These are phyloP conservation scores for Cydia splendana DNA, from an alignment of 1,140 invertebrate genomes.

Conservation along the genomic window DNA sequence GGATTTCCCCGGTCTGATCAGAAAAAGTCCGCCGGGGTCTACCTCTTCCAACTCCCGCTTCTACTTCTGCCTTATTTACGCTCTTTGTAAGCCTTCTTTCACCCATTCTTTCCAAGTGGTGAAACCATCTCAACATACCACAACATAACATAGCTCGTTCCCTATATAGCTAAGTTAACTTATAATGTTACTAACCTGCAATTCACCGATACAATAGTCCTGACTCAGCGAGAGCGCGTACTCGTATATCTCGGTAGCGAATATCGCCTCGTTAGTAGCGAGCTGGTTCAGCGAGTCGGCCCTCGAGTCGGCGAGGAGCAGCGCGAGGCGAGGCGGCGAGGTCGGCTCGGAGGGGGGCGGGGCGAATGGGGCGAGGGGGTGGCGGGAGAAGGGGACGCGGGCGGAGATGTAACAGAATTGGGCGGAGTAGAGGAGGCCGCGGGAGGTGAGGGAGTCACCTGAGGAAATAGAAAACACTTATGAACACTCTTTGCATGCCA, in stretches of 20 bases:
- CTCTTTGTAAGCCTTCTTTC: too few species aligned
- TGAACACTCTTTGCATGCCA: too few species aligned
- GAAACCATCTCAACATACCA: too few species aligned
- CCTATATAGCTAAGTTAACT: too few species aligned
- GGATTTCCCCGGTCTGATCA: too few species aligned
- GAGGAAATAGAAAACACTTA: not conserved
- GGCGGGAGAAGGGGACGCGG: slow-evolving; percentile 86
- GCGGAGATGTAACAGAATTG: slow-evolving; percentile 97
- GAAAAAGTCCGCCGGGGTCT: too few species aligned
- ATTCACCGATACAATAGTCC: slow-evolving; percentile 85
- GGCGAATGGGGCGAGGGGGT: slow-evolving; percentile 63
- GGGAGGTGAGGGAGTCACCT: slow-evolving; percentile 84
- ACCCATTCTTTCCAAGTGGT: too few species aligned
- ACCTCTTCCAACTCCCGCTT: too few species aligned
- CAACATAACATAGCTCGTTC: too few species aligned
- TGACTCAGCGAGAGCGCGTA: slow-evolving; percentile 91
- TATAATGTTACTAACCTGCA: slow-evolving; percentile 80
- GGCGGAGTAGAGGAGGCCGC: slow-evolving; percentile 91
- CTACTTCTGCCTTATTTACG: too few species aligned
- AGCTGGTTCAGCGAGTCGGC: slow-evolving; percentile 81
- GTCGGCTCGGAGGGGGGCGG: slow-evolving; percentile 30
- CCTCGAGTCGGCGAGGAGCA: slow-evolving; percentile 87
- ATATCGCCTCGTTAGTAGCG: slow-evolving; percentile 90
- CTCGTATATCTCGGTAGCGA: slow-evolving; percentile 97
- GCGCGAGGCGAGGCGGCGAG: slow-evolving; percentile 80